A percentile compares a stretch with the other conserved stretches of the same genome.
These are phyloP conservation scores for Aphelenchoides fujianensis DNA, from an alignment of 1,140 invertebrate species.

Conservation along the genomic window DNA sequence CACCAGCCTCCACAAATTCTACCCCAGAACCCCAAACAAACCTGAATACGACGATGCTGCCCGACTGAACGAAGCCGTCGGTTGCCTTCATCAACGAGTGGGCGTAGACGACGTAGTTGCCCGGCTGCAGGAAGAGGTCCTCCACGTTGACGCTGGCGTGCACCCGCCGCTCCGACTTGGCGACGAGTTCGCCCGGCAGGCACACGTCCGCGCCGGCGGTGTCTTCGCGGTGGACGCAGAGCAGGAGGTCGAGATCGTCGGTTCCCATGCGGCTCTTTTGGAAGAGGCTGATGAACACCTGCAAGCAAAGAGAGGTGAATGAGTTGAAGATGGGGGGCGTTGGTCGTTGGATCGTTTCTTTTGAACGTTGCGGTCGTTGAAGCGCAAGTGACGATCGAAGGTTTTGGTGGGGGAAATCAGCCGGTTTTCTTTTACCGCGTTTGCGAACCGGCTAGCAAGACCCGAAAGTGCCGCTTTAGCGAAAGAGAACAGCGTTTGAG, in stretches of 20 bases:
- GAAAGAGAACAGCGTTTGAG: no score
- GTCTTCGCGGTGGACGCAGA: conserved; percentile 51
- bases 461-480: no score
- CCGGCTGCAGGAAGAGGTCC: conserved; percentile 84
- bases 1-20: no score
- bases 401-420: no score
- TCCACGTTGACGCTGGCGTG: conserved; percentile 74
- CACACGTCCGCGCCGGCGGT: neutral
- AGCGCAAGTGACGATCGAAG: no score
- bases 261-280: conserved; percentile 67
- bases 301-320: no score
- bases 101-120: conserved; percentile 67
- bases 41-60: conserved; percentile 49
- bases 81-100: conserved; percentile 43
- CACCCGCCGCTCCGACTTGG: conserved; percentile 71
- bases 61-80: conserved; percentile 33
- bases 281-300: conserved; percentile 91
- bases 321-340: no score
- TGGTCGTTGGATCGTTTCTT: no score
- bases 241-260: conserved; percentile 47
- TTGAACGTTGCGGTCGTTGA: no score
- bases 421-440: no score
- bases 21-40: no score
- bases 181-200: conserved; percentile 46
- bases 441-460: no score